phyloP scores from a whole-genome alignment of 2,797 vertebrate genomes.

The Sarcoramphus papa region DNA sequence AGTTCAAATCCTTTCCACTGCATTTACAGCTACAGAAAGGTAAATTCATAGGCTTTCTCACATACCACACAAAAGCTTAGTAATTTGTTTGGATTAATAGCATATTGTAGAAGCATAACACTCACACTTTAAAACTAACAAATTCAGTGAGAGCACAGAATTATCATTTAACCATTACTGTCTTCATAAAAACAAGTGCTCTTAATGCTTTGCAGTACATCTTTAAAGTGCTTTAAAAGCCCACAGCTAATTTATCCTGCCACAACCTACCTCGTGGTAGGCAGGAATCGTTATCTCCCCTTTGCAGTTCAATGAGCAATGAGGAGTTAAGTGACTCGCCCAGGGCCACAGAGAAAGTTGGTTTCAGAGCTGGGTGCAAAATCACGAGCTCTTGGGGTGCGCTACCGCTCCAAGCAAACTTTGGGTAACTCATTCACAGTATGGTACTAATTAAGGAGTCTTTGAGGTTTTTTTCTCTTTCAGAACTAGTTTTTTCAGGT shows the following conservation, averaged over 20 bases:
- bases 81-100: conserved; percentile 69
- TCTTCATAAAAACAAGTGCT: conserved; percentile 66
- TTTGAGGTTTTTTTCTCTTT: background rate
- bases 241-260: conserved; percentile 61
- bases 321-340: conserved; percentile 7
- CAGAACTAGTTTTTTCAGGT: background rate
- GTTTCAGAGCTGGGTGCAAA: background rate
- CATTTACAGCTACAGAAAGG: conserved; percentile 56
- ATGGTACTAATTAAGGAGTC: background rate
- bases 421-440: background rate
- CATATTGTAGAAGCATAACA: conserved; percentile 55
- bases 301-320: background rate
- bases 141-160: conserved; percentile 58
- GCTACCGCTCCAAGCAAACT: background rate
- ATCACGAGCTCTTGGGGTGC: background rate
- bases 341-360: background rate
- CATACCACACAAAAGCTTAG: conserved; percentile 39
- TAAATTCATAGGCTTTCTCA: conserved; percentile 54
- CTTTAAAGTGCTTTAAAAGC: conserved; percentile 61
- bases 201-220: conserved; percentile 63
- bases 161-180: conserved; percentile 68
- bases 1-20: conserved; percentile 58
- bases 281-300: conserved; percentile 30
- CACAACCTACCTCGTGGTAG: background rate
- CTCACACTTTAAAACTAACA: conserved; percentile 66